Evolutionary conservation across 2,113 vertebrate species (phyloP).

Genomic region (Otis tarda): DNA sequence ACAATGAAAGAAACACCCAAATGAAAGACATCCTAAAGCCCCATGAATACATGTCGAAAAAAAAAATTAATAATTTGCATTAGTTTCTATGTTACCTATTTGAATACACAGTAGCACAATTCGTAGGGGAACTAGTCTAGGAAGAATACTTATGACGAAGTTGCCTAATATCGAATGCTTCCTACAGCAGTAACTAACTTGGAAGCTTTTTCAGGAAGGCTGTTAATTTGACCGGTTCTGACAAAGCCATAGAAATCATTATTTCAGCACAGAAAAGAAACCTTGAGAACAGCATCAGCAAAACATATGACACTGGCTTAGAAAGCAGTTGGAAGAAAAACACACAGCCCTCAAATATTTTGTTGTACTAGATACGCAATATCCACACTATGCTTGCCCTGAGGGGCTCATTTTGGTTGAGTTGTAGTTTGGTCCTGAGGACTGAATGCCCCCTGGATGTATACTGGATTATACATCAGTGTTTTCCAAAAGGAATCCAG

Average conservation of each 20-base stretch:
- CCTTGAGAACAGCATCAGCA: neutral
- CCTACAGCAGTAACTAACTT: neutral
- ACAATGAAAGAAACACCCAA: neutral
- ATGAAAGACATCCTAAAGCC: neutral
- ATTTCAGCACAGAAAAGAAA: neutral
- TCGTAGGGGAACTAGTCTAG: neutral
- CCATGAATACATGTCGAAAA: rapidly evolving
- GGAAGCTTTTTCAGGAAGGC: neutral
- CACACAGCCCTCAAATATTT: neutral
- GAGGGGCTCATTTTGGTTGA: neutral
- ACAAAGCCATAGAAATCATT: neutral
- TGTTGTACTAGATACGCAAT: rapidly evolving
- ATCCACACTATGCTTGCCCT: neutral
- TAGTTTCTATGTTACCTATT: neutral
- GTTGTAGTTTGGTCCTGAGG: neutral
- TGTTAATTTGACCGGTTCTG: neutral
- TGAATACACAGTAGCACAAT: neutral
- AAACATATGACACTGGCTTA: neutral
- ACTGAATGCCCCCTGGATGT: neutral
- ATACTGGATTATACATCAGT: neutral
- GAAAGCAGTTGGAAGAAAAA: neutral
- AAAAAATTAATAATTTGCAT: neutral
- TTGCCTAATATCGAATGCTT: neutral
- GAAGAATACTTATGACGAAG: neutral
- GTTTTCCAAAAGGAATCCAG: neutral